Conservation (phyloP, 2,113 vertebrate species). For the Scomber colias region DNA sequence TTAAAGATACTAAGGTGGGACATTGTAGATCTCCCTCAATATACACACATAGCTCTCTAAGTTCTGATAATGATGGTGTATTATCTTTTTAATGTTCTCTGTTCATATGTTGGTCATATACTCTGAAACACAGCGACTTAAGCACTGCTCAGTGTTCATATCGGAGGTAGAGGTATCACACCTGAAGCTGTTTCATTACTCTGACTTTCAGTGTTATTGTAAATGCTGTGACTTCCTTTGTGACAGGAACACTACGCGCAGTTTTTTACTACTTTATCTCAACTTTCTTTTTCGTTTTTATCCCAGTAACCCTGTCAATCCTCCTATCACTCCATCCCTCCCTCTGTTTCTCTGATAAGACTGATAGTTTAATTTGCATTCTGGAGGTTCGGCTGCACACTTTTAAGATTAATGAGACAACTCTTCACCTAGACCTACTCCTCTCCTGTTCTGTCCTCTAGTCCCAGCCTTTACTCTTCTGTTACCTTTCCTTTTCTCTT, state of each 20-base stretch:
- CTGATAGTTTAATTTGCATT: slow-evolving; percentile 73
- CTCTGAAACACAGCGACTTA: neutral
- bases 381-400: slow-evolving; percentile 43
- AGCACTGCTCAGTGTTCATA: neutral
- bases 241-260: neutral
- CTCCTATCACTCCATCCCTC: slow-evolving; percentile 33
- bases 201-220: slow-evolving; percentile 8
- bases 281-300: neutral
- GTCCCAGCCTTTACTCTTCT: neutral
- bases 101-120: neutral
- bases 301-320: slow-evolving; percentile 29
- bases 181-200: slow-evolving; percentile 19
- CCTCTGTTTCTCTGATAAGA: slow-evolving; percentile 52
- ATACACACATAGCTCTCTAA: too few species aligned
- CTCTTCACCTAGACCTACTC: slow-evolving; percentile 58
- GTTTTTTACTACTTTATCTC: neutral
- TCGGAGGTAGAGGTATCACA: neutral
- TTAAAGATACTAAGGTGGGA: too few species aligned
- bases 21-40: too few species aligned
- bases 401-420: slow-evolving; percentile 77
- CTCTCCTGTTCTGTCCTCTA: slow-evolving; percentile 25
- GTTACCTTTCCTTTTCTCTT: neutral
- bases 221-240: slow-evolving; percentile 13
- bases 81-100: neutral
- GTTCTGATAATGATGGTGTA: neutral